Base-by-base conservation (phyloP, 2,888 invertebrate species). In the Oscheius sp. region DNA sequence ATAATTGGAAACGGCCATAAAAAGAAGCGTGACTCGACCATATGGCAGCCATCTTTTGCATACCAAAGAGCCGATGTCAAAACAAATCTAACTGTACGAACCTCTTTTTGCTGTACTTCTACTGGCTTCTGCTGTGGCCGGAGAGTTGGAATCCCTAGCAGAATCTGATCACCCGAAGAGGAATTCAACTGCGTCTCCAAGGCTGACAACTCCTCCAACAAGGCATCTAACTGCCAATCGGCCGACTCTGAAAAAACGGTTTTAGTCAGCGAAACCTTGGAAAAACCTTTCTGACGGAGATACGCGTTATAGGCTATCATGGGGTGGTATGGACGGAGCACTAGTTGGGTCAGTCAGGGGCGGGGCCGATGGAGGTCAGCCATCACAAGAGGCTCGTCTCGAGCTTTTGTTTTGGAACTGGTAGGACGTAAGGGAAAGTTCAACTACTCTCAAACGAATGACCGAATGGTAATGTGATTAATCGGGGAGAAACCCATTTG, bases 161-260 rank as follows among this genome's bases (percentile, higher is more conserved):
- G 95, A 93, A 85, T 69, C 64, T 84, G 78, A 73, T 86, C 79
- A 45, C 81, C 83, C 37, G 71, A 75, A 46, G 82, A 70, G 25
- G 76, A 73, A 70, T 80, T 82, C 46, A 87, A 75, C 65, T 86
- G 86, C n/a, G 91, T 90, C 88, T 95, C 96, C 80, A 97, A 90
- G 63, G 95, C 94, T 88, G 94, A 94, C 65, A 97, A 90, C 88
- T 97, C 96, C 42, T 95, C 95, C 71, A 97, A 90, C 83, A 97
- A 95, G 69, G 95, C 95, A 88, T 97, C 96, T 87, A 97, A 90
- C 89, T 97, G 96, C 61, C 95, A 93, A 88, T 96, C 96, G 87
- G 94, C 94, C 25, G 94, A 93, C 88, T 96, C 96, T 91, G 88
- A 50, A 88, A 71, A 34, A 45, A 29, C 29, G 20, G 20, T 53